Conservation (phyloP, 2,797 vertebrate species). For the Helicolenus hilgendorfi region DNA sequence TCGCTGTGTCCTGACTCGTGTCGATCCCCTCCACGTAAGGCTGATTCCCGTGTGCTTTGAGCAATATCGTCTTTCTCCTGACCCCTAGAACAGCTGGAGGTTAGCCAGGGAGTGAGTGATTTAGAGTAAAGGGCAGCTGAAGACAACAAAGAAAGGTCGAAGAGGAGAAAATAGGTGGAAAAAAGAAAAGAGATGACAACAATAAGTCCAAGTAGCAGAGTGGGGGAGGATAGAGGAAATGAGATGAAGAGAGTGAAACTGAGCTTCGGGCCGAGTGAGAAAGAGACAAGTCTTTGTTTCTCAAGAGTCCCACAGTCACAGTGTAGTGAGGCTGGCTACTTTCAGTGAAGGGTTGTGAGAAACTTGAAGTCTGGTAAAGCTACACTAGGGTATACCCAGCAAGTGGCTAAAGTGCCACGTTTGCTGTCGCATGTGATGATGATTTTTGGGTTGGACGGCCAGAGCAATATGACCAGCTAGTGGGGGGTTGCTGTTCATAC, state of each 20-base stretch:
- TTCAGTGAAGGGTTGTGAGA: conserved; percentile 3
- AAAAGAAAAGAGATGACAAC: conserved; percentile 3
- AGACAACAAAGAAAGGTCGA: conserved; percentile 28
- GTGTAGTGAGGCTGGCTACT: background rate
- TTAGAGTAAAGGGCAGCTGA: conserved; percentile 36
- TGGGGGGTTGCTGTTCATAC: conserved; percentile 37
- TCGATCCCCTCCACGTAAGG: background rate
- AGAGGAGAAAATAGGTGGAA: background rate
- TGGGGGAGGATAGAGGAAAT: conserved; percentile 30
- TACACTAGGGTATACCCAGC: background rate
- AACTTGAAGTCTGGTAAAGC: conserved; percentile 5
- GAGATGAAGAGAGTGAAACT: conserved; percentile 38
- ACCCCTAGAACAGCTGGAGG: conserved; percentile 52
- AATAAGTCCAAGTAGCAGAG: background rate
- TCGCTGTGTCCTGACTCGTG: background rate
- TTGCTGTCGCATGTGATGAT: background rate
- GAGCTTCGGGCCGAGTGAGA: background rate
- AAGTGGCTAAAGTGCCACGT: background rate
- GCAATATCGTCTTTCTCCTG: conserved; percentile 39
- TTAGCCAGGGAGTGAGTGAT: conserved; percentile 8
- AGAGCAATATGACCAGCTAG: background rate
- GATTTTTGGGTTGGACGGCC: conserved; percentile 1
- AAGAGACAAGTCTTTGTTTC: conserved; percentile 39
- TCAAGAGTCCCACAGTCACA: conserved; percentile 18
- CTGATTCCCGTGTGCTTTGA: background rate